Evolutionary conservation across 2,888 invertebrate genomes (phyloP), one percentile per base, ranked within the genome.

Genomic region (Agrotis exclamationis): DNA sequence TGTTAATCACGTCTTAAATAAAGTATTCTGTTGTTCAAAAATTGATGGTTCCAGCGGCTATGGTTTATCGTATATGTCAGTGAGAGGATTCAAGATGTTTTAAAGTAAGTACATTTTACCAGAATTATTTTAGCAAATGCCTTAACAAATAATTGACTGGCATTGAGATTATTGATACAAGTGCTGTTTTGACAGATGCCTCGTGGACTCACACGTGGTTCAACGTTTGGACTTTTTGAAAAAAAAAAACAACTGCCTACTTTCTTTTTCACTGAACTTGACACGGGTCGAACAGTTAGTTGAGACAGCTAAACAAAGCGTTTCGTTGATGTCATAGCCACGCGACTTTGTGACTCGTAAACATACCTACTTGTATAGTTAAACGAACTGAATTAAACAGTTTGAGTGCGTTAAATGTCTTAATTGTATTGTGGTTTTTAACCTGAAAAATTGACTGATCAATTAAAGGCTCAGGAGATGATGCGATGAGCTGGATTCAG

Each of bases 261-360:
- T 94, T 93, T 93, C 92, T 85, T 91, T 93, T 91, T 93, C 93
- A 87, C 87, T 93, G 93, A 93, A 93, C 94, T 94, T 94, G 93
- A 93, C 92, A 89, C 86, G 88, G 85, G 85, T 79, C 88, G 88
- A 86, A 88, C 86, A 85, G 87, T 86, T 87, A 86, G 79, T 84
- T 88, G 88, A 83, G 86, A 85, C 63, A 66, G 67, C 79, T 72
- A 67, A 71, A 83, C 78, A 80, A 82, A 86, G 63, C 79, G 72
- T 60, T 85, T 62, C 75, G 83, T 78, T 88, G 88, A 90, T 88
- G 91, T 90, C 88, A 90, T 83, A 71, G 86, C 83, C 86, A 87
- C 80, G 84, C 89, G 87, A 91, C 82, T 87, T 73, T 85, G 79
- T 72, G 71, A 85, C 63, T 76, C 51, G 72, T 76, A 71, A 74